Evolutionary conservation across 2,888 invertebrate genomes (phyloP).

Genomic region (Caenorhabditis macrosperma): DNA sequence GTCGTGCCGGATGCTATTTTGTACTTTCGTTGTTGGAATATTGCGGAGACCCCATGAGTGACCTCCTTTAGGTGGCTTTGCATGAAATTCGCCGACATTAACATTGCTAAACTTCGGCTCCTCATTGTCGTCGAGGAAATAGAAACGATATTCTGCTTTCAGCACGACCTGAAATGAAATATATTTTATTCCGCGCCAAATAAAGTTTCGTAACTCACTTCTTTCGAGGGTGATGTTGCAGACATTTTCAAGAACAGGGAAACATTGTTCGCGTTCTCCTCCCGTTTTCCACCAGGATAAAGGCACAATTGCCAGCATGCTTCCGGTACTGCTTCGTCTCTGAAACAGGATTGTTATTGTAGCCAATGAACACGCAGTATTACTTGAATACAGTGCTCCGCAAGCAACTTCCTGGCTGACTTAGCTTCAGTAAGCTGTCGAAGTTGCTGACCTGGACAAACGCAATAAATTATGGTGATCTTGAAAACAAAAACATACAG

Average conservation of each 20-base stretch:
- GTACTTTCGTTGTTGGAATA: slow-evolving; percentile 78
- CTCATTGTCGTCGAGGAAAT: slow-evolving; percentile 79
- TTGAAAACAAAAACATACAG: slow-evolving; percentile 71
- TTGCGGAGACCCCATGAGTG: slow-evolving; percentile 80
- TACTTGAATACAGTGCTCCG: slow-evolving; percentile 77
- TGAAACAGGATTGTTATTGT: slow-evolving; percentile 31
- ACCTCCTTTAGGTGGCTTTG: slow-evolving; percentile 80
- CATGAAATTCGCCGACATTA: slow-evolving; percentile 80
- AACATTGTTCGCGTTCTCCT: slow-evolving; percentile 79
- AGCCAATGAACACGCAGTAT: neutral
- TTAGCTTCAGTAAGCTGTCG: slow-evolving; percentile 76
- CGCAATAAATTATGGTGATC: neutral
- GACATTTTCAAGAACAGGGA: slow-evolving; percentile 80
- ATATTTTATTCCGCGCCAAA: neutral
- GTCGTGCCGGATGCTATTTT: slow-evolving; percentile 75
- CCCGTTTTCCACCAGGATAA: slow-evolving; percentile 80
- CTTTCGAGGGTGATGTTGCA: slow-evolving; percentile 74
- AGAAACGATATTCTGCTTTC: slow-evolving; percentile 80
- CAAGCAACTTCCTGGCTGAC: slow-evolving; percentile 78
- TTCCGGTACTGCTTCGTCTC: slow-evolving; percentile 75
- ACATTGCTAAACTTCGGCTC: slow-evolving; percentile 78
- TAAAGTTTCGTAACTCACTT: slow-evolving; percentile 56
- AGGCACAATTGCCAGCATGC: slow-evolving; percentile 80
- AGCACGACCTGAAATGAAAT: slow-evolving; percentile 72
- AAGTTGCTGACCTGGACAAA: slow-evolving; percentile 78